Percentiles rank a stretch among this genome's conserved stretches.
Conservation (phyloP, 2,888 invertebrate genomes). For the Clitarchus hookeri region DNA sequence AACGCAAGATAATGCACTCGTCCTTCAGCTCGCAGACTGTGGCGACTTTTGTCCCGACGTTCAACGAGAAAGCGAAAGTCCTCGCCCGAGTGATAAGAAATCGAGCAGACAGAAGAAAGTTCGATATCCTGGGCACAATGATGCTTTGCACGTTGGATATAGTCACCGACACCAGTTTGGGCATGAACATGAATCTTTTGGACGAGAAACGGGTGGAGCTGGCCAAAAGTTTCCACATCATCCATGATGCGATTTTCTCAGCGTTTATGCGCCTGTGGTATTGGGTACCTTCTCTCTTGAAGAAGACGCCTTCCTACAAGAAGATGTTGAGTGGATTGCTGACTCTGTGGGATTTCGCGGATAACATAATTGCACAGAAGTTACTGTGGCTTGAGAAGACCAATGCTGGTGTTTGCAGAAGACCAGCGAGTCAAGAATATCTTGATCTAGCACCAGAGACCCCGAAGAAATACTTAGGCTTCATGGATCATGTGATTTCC, state of each 20-base stretch:
- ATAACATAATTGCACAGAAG: slow-evolving; percentile 29
- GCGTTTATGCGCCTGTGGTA: background rate
- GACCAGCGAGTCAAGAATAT: background rate
- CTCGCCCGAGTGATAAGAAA: slow-evolving; percentile 26
- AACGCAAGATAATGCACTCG: slow-evolving; percentile 35
- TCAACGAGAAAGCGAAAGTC: slow-evolving; percentile 29
- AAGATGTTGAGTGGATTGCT: background rate
- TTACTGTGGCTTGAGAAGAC: background rate
- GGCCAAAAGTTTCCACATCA: slow-evolving; percentile 20
- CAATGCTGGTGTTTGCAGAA: background rate
- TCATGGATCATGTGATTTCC: slow-evolving; percentile 34
- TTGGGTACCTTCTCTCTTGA: background rate
- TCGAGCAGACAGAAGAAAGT: slow-evolving; percentile 21
- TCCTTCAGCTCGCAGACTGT: slow-evolving; percentile 34
- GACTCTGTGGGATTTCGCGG: slow-evolving; percentile 28
- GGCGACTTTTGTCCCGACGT: slow-evolving; percentile 33
- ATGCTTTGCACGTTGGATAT: slow-evolving; percentile 41
- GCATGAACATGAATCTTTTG: slow-evolving; percentile 36
- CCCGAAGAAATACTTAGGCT: slow-evolving; percentile 25
- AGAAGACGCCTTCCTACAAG: slow-evolving; percentile 6
- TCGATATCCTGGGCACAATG: slow-evolving; percentile 30
- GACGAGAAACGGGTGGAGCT: slow-evolving; percentile 32
- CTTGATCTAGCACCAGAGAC: background rate
- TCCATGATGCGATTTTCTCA: background rate
- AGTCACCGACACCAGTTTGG: slow-evolving; percentile 40